Evolutionary conservation across 2,888 invertebrate species (phyloP).

Genomic region (Aphodius sticticus): DNA sequence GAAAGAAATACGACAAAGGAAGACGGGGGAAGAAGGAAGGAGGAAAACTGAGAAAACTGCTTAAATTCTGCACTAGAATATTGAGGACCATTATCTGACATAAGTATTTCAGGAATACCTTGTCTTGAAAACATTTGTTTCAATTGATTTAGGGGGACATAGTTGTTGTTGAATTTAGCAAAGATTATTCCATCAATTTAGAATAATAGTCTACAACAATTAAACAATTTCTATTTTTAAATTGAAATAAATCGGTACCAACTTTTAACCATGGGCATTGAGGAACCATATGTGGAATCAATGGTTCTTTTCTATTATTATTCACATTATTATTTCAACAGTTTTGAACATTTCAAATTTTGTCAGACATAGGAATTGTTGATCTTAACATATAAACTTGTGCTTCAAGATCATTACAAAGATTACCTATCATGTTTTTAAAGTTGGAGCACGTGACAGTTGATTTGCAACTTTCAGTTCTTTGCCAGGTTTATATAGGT

Average conservation of each 20-base stretch:
- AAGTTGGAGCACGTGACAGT: constrained; percentile 28
- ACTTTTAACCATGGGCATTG: constrained; percentile 27
- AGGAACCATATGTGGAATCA: constrained; percentile 18
- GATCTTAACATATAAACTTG: constrained; percentile 34
- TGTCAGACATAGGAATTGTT: constrained; percentile 34
- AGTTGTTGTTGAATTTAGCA: constrained; percentile 24
- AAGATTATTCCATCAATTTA: constrained; percentile 26
- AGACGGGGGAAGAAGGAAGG: too few relatives aligned
- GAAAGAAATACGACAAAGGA: too few relatives aligned
- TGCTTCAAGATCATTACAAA: constrained; percentile 35
- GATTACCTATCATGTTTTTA: not conserved
- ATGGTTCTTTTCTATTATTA: constrained; percentile 14
- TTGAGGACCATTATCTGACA: constrained; percentile 29
- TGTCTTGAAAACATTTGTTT: constrained; percentile 31
- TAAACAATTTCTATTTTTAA: constrained; percentile 17
- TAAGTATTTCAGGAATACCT: constrained; percentile 32
- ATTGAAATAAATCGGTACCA: constrained; percentile 27
- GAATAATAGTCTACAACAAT: constrained; percentile 29
- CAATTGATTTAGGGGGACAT: constrained; percentile 23
- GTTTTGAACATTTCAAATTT: constrained; percentile 26
- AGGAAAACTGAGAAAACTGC: too few relatives aligned
- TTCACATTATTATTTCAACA: not conserved
- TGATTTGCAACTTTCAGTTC: constrained; percentile 31
- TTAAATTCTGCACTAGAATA: constrained; percentile 22
- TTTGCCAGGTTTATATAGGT: constrained; percentile 41